Percentiles rank a stretch among this genome's conserved stretches.
These are phyloP conservation scores for Eristalis intricaria DNA, from an alignment of 2,888 invertebrate genomes.

Conservation along the genomic window DNA sequence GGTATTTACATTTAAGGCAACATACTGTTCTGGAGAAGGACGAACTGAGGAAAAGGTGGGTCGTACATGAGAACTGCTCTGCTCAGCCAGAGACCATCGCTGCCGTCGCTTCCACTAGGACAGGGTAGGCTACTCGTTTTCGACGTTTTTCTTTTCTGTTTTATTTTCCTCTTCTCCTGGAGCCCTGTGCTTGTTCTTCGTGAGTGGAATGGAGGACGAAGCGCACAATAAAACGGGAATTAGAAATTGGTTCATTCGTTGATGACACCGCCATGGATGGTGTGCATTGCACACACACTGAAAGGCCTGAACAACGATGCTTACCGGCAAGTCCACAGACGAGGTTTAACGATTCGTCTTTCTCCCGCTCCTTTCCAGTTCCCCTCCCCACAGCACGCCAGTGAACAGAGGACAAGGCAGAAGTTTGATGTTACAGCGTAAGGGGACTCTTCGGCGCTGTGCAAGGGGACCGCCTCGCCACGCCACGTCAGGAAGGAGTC, in stretches of 20 bases:
- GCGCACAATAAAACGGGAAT: conserved; percentile 66
- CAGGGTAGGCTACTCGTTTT: conserved; percentile 5
- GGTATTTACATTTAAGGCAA: conserved; percentile 61
- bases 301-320: conserved; percentile 8
- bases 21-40: conserved; percentile 18
- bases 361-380: not conserved
- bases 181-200: conserved; percentile 25
- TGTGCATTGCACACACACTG: not conserved
- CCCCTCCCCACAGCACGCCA: not conserved
- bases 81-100: conserved; percentile 6
- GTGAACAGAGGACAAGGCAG: not conserved
- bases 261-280: conserved; percentile 50
- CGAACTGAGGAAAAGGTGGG: conserved; percentile 6
- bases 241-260: conserved; percentile 71
- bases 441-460: not conserved
- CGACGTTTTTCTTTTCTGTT: not conserved
- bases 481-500: not conserved
- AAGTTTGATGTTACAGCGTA: conserved; percentile 47
- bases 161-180: not conserved
- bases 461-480: not conserved
- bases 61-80: conserved; percentile 48
- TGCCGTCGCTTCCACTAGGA: not conserved
- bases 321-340: conserved; percentile 7
- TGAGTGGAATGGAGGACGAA: conserved; percentile 47
- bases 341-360: conserved; percentile 45